Evolutionary conservation across 2,888 invertebrate genomes (phyloP), one percentile per base, ranked within the genome.

Genomic region (Chrysolina americana): DNA sequence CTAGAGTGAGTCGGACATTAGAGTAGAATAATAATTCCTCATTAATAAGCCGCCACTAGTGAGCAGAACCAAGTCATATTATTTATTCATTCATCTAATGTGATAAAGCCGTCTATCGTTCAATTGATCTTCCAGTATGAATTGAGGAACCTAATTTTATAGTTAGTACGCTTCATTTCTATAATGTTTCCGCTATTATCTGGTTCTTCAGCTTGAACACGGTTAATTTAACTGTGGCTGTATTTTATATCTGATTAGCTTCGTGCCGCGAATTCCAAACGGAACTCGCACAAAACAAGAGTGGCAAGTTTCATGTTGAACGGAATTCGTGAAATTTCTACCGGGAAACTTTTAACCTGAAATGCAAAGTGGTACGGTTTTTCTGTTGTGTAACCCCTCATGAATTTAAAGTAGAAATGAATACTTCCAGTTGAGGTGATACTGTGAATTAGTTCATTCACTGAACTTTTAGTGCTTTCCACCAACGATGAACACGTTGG

Each of bases 161-260:
- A 59, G 69, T 64, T 73, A 56, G 65, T 69, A 59, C 64, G 69
- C 68, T 19, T 62, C 50, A 68, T 68, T 50, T 63, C 68, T 44
- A 65, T 81, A 80, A 79, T 78, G 77, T 74, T 73, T 48, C 74
- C 70, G 79, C 81, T 75, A 81, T 81, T 79, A 81, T 80, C 80
- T 80, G 80, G 76, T 82, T 81, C 81, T 81, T 80, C 79, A 78
- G 75, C 77, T 76, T 72, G 71, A 63, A 75, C 79, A 77, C 79
- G 81, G 79, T 81, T 80, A 81, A 82, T 81, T 81, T 79, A 80
- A 81, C 81, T 77, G 72, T 74, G 74, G 75, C 77, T 78, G 81
- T 80, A 81, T 82, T 81, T 81, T 81, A 79, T 80, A 80, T 80
- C 78, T 82, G 81, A 82, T 82, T 82, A 82, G 79, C 74, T 75